A percentile compares a stretch with the other conserved stretches of the same genome.
Evolutionary conservation across 1,140 invertebrate species (phyloP).

Genomic region (Drusus annulatus): DNA sequence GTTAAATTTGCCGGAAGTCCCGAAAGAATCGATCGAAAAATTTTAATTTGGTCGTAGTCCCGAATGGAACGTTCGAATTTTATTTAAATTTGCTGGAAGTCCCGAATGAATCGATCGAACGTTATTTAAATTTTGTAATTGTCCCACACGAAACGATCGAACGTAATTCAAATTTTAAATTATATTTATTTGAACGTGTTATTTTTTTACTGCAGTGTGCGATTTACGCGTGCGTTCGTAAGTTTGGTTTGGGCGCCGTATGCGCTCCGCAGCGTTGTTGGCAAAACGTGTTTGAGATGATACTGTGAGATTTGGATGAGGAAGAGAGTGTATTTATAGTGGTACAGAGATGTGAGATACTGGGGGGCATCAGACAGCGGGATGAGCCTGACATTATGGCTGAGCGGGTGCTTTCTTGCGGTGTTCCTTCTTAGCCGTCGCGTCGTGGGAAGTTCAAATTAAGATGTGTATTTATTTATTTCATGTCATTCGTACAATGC

Average conservation of each 20-base stretch:
- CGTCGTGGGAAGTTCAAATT: slow-evolving; percentile 34
- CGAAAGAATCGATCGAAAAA: too few relatives aligned
- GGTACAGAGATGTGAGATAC: slow-evolving; percentile 39
- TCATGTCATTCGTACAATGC: not conserved
- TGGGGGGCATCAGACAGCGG: slow-evolving; percentile 10
- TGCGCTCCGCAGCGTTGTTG: slow-evolving; percentile 29
- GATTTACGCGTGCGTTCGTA: not conserved
- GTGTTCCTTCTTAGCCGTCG: slow-evolving; percentile 1
- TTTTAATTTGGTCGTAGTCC: not conserved
- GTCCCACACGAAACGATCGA: too few relatives aligned
- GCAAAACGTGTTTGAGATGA: slow-evolving; percentile 43
- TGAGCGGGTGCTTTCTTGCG: slow-evolving; percentile 12
- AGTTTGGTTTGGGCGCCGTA: not conserved
- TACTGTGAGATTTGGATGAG: slow-evolving; percentile 49
- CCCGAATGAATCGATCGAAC: not conserved
- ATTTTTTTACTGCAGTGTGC: not conserved
- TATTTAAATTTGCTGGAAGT: not conserved
- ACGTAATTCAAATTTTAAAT: too few relatives aligned
- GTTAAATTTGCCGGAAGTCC: too few relatives aligned
- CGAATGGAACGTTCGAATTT: slow-evolving; percentile 1
- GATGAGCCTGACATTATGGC: slow-evolving; percentile 39
- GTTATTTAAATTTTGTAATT: not conserved
- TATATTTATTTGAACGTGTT: not conserved
- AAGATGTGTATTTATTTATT: not conserved
- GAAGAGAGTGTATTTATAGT: slow-evolving; percentile 56